Base-by-base conservation (phyloP, 2,888 invertebrate genomes). In the Ormia ochracea region DNA sequence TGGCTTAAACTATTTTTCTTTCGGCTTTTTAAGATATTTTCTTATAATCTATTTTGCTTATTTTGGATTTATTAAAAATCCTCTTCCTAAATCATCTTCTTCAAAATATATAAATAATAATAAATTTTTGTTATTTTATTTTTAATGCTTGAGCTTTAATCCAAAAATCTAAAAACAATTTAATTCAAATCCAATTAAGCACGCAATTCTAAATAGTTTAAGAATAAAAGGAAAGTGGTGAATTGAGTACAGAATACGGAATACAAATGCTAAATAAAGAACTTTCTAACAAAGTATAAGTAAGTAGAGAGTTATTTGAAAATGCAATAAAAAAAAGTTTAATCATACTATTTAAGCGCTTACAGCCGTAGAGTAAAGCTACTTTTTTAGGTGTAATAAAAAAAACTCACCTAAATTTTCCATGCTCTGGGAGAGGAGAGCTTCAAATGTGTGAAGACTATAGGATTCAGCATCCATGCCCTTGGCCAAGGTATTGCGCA, bases 381-480 rank as follows among this genome's bases (percentile, higher is more conserved):
- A n/a, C 21, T 1, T 5, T 14, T 7, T 10, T 17, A 10, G 4
- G 6, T 4, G 1, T 0, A n/a, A 0, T 45, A 12, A 38, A 52
- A n/a, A 4, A 21, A 38, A 66, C 89, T 87, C 78, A 96, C 96
- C 97, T 90, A 97, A 92, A 91, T 97, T 97, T 90, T 97, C 97
- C 96, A 97, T 96, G 91, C 96, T 97, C 90, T 97, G 97, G 65
- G 96, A 96, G 81, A 97, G 92, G 79, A 97, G 91, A 73, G 97
- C 96, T 90, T 97, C 97, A 87, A 97, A 97, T 1, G 97, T 97
- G 88, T 97, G 97, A 83, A 97, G 91, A 88, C 96, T 96, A 90
- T 96, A 97, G 88, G 96, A 96, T 90, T 97, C 97, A 6, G 97
- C 97, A 86, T 97, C 97, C 96, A 97, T 96, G 83, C 97, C 97